Evolutionary conservation across 2,797 vertebrate species (phyloP).

Genomic region (Coregonus ussuriensis): DNA sequence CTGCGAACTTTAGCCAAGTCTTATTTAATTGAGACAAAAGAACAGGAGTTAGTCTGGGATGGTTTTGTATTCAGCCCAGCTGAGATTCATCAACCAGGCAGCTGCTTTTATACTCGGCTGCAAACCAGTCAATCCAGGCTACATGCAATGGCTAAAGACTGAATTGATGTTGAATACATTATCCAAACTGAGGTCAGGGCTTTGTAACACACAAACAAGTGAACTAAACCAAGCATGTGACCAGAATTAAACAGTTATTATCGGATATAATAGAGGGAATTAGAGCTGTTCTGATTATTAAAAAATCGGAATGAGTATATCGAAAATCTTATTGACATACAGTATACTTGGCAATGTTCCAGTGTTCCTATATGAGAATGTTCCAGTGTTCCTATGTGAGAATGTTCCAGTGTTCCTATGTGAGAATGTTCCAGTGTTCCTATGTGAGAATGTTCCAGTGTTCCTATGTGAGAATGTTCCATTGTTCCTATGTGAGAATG

Average conservation of each 20-base stretch:
- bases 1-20: no score
- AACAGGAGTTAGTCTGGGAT: conserved; percentile 17
- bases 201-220: conserved; percentile 11
- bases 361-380: no score
- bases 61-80: conserved; percentile 13
- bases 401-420: no score
- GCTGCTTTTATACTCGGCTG: conserved; percentile 2
- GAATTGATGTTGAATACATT: conserved; percentile 25
- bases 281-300: neutral
- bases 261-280: neutral
- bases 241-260: neutral
- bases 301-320: neutral
- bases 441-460: no score
- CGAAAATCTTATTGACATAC: neutral
- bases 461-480: no score
- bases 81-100: conserved; percentile 18
- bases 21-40: conserved; percentile 23
- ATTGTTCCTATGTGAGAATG: no score
- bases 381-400: no score
- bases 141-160: conserved; percentile 7
- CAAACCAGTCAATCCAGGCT: conserved; percentile 4
- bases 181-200: conserved; percentile 4
- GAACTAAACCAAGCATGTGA: neutral
- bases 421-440: no score
- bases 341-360: neutral